Conservation (phyloP, 1,140 invertebrate species). For the Magallana ariakensis region DNA sequence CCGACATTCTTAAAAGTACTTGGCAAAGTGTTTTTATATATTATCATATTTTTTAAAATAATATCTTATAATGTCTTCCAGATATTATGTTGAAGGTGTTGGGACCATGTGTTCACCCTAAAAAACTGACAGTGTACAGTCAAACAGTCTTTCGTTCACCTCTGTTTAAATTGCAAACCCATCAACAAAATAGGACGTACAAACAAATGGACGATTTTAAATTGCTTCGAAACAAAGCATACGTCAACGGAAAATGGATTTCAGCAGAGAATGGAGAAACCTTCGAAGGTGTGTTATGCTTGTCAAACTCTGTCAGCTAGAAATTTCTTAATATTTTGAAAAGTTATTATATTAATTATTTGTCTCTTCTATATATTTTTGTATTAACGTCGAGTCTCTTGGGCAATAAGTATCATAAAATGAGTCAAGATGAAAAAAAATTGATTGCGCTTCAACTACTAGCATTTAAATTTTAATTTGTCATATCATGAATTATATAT, state of each 20-base stretch:
- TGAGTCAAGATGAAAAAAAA: not conserved
- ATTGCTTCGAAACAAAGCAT: slow-evolving; percentile 82
- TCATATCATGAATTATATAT: too few species aligned
- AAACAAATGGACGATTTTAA: not conserved
- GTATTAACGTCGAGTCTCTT: not conserved
- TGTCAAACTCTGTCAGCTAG: not conserved
- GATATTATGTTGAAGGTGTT: not conserved
- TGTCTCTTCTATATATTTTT: too few species aligned
- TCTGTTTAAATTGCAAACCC: not conserved
- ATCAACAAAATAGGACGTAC: not conserved
- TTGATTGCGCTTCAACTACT: not conserved
- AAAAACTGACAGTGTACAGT: not conserved
- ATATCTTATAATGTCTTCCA: not conserved
- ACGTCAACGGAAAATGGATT: slow-evolving; percentile 91
- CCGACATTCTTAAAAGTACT: too few species aligned
- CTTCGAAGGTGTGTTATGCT: slow-evolving; percentile 84
- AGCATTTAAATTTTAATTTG: too few species aligned
- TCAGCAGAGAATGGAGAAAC: slow-evolving; percentile 84
- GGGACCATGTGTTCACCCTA: not conserved
- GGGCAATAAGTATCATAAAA: not conserved
- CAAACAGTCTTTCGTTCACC: not conserved
- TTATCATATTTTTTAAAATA: too few species aligned
- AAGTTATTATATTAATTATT: too few species aligned
- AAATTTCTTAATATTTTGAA: not conserved
- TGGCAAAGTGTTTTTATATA: too few species aligned